Evolutionary conservation across 2,797 vertebrate species (phyloP).

Genomic region (Calcarius lapponicus): DNA sequence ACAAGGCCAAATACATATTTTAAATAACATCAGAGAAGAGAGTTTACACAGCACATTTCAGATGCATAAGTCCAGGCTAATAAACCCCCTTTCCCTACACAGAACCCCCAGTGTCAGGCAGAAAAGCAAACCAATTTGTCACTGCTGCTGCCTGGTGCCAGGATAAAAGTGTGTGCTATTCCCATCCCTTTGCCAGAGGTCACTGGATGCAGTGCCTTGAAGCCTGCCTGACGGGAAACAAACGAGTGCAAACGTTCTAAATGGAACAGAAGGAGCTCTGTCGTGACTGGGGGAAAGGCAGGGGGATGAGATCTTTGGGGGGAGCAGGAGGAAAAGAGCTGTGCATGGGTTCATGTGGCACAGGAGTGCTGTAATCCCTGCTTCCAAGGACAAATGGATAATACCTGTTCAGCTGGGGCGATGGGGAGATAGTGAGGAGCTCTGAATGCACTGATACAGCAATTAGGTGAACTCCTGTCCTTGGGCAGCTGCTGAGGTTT

Average conservation of each 20-base stretch:
- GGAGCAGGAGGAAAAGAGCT: background rate
- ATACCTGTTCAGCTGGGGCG: conserved; percentile 13
- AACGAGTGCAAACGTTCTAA: conserved; percentile 35
- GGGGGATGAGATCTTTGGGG: conserved; percentile 17
- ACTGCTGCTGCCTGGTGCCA: conserved; percentile 60
- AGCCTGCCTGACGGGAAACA: conserved; percentile 61
- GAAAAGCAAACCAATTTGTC: conserved; percentile 72
- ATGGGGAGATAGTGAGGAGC: conserved; percentile 36
- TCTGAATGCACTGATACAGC: conserved; percentile 22
- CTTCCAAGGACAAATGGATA: conserved; percentile 67
- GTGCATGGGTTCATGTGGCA: background rate
- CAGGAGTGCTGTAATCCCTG: conserved; percentile 44
- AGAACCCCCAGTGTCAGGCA: conserved; percentile 43
- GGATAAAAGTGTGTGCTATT: conserved; percentile 48
- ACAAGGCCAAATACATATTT: background rate
- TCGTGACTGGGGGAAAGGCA: background rate
- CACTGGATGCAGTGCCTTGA: conserved; percentile 50
- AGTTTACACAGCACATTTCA: conserved; percentile 15
- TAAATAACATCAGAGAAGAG: background rate
- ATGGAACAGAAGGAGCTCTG: conserved; percentile 26
- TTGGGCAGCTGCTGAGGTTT: conserved; percentile 65
- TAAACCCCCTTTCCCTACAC: background rate
- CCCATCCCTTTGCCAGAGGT: conserved; percentile 67
- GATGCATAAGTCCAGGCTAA: conserved; percentile 29
- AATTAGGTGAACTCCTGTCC: conserved; percentile 46